Conservation (phyloP, 2,797 vertebrate genomes). For the Nyctalus aviator region DNA sequence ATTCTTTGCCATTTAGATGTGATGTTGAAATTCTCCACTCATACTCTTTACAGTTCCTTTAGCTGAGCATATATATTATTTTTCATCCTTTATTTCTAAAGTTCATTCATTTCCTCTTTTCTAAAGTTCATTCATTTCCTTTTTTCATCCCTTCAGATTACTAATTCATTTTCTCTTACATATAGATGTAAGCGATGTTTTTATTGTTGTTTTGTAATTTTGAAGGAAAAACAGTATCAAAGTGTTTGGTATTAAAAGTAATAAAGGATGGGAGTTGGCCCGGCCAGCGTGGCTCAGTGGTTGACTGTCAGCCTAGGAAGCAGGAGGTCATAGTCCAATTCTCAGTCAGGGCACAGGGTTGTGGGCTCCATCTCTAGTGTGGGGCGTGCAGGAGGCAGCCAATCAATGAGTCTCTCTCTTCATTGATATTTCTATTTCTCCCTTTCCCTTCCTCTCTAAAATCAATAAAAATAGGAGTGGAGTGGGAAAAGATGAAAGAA, state of each 20-base stretch:
- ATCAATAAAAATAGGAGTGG: background rate
- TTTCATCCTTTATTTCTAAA: slow-evolving; percentile 41
- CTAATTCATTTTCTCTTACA: slow-evolving; percentile 47
- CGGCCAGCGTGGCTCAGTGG: too few species aligned
- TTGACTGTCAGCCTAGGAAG: too few species aligned
- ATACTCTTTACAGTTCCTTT: background rate
- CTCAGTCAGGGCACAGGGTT: too few species aligned
- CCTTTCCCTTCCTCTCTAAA: too few species aligned
- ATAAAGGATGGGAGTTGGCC: background rate
- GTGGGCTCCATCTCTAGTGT: too few species aligned
- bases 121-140: slow-evolving; percentile 21
- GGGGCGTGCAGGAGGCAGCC: too few species aligned
- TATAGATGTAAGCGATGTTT: background rate
- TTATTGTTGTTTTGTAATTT: slow-evolving; percentile 51
- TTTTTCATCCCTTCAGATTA: slow-evolving; percentile 11
- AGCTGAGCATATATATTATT: background rate
- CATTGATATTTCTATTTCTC: too few species aligned
- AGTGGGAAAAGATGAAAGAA: slow-evolving; percentile 57
- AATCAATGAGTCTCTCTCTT: too few species aligned
- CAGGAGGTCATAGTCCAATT: too few species aligned
- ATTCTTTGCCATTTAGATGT: background rate
- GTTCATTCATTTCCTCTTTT: slow-evolving; percentile 46
- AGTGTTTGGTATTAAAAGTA: slow-evolving; percentile 31
- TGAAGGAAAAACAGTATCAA: background rate
- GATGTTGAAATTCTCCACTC: background rate